A percentile compares a stretch with the other conserved stretches of the same genome.
phyloP scores from a whole-genome alignment of 92 coral and sea anemone species.

The Diadumene lineata region DNA sequence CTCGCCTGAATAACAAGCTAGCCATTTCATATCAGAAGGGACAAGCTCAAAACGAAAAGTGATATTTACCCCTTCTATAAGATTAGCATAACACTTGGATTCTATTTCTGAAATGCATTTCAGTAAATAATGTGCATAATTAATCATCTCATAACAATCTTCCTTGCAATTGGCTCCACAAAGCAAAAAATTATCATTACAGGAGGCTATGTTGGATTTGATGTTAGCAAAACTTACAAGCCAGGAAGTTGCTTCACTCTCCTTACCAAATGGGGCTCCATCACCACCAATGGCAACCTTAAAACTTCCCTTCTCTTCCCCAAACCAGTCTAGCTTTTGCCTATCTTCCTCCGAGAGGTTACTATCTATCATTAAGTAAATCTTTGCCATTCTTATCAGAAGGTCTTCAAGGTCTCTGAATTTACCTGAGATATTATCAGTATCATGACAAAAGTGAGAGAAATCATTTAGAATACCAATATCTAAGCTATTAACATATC shows the following conservation, averaged over 20 bases:
- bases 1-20: slow-evolving; percentile 47
- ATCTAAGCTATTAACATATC: no score
- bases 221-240: slow-evolving; percentile 20
- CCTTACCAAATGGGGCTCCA: no score
- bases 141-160: slow-evolving; percentile 5
- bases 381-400: no score
- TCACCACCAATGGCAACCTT: slow-evolving; percentile 26
- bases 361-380: no score
- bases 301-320: slow-evolving; percentile 14
- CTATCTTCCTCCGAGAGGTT: no score
- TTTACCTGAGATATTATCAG: no score
- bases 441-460: no score
- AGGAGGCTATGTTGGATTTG: not conserved
- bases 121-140: not conserved
- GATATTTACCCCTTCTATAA: not conserved
- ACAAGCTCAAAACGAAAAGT: slow-evolving; percentile 44
- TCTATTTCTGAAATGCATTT: not conserved
- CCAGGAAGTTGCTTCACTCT: slow-evolving; percentile 23
- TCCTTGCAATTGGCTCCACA: slow-evolving; percentile 35
- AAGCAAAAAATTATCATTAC: slow-evolving; percentile 21
- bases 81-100: not conserved
- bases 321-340: no score
- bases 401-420: no score
- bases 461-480: no score
- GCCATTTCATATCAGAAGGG: slow-evolving; percentile 55